phyloP scores from a whole-genome alignment of 2,797 vertebrate genomes.

The Scolopax rusticola region DNA sequence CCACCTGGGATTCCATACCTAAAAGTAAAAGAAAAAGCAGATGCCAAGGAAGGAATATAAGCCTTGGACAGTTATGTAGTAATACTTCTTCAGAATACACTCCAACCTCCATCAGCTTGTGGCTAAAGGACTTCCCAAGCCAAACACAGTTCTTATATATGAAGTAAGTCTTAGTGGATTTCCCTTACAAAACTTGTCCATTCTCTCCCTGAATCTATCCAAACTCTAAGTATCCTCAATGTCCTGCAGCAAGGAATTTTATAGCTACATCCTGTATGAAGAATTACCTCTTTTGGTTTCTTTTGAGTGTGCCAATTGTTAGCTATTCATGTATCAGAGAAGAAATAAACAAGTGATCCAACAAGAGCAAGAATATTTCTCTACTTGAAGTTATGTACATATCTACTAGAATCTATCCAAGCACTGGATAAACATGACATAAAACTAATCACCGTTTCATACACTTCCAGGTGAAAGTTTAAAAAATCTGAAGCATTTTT shows the following conservation, averaged over 20 bases:
- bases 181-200: neutral
- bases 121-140: neutral
- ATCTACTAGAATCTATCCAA: neutral
- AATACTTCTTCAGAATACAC: neutral
- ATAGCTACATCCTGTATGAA: neutral
- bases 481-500: neutral
- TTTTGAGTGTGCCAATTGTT: neutral
- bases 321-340: neutral
- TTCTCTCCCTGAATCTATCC: neutral
- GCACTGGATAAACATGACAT: neutral
- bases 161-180: neutral
- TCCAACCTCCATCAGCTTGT: neutral
- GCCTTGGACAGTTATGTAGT: neutral
- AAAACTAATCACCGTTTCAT: neutral
- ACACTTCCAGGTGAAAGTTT: neutral
- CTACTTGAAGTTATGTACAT: neutral
- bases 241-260: neutral
- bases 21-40: neutral
- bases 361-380: neutral
- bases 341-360: neutral
- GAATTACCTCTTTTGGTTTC: neutral
- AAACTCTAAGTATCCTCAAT: neutral
- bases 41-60: neutral
- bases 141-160: rapidly evolving
- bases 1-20: neutral